Evolutionary conservation across 2,113 vertebrate species (phyloP).

Genomic region (Uropsilus gracilis): DNA sequence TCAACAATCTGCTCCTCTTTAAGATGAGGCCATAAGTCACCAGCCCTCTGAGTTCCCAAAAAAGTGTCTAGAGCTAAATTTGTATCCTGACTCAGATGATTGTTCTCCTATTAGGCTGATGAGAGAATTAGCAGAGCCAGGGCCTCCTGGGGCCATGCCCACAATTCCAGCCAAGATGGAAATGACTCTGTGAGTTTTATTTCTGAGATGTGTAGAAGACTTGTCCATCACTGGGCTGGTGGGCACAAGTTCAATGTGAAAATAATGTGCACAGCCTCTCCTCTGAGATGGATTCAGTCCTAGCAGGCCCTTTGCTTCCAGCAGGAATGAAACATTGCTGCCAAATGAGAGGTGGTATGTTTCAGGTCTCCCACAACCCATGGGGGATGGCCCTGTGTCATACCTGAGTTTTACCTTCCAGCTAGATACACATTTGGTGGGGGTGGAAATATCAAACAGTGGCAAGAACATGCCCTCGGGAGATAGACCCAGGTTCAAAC

Average conservation of each 20-base stretch:
- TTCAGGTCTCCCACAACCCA: not conserved
- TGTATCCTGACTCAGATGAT: slow-evolving; percentile 51
- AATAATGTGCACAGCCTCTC: not conserved
- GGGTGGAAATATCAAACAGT: not conserved
- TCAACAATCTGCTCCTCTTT: slow-evolving; percentile 67
- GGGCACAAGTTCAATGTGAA: slow-evolving; percentile 45
- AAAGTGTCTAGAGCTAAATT: slow-evolving; percentile 71
- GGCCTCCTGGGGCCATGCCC: slow-evolving; percentile 57
- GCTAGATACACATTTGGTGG: not conserved
- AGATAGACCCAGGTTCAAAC: not conserved
- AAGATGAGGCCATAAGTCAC: slow-evolving; percentile 66
- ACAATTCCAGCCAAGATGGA: slow-evolving; percentile 40
- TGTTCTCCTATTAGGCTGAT: slow-evolving; percentile 72
- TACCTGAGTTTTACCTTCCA: not conserved
- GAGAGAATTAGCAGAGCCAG: slow-evolving; percentile 55
- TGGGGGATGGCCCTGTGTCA: not conserved
- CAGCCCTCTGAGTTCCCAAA: slow-evolving; percentile 58
- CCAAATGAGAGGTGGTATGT: not conserved
- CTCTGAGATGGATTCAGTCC: not conserved
- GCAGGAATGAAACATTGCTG: not conserved
- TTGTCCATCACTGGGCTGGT: not conserved
- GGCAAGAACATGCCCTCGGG: not conserved
- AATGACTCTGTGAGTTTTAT: slow-evolving; percentile 24
- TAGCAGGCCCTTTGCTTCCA: not conserved
- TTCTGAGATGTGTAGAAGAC: slow-evolving; percentile 45